Conservation (phyloP, 1,140 invertebrate genomes). For the Bombus balteatus region DNA sequence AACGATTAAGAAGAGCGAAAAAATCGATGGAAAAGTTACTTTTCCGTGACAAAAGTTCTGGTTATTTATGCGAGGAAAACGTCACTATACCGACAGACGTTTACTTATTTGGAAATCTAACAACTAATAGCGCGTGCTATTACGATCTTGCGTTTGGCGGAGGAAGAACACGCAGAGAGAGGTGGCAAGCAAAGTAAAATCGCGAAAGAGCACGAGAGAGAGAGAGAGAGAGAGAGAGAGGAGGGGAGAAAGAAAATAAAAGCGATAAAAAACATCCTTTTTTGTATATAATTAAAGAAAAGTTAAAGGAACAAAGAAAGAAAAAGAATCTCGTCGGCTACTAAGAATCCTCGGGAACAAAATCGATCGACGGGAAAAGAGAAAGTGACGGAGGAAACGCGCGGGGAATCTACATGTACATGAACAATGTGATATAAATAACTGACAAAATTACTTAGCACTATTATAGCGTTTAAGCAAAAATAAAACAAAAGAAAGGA, state of each 20-base stretch:
- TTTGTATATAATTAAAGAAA: constrained; percentile 27
- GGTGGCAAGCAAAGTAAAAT: neutral
- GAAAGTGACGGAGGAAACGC: constrained; percentile 25
- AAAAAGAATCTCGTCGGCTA: constrained; percentile 9
- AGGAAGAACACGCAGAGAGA: neutral
- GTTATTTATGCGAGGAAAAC: neutral
- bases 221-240: neutral
- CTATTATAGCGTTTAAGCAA: constrained; percentile 76
- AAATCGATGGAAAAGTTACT: too few species aligned
- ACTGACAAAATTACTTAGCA: constrained; percentile 80
- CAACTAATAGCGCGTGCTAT: accelerated
- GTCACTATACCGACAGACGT: too few species aligned
- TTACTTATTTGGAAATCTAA: too few species aligned
- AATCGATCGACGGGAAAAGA: constrained; percentile 1
- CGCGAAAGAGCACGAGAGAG: neutral
- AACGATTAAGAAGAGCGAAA: neutral
- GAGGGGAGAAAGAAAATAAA: neutral
- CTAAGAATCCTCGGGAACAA: too few species aligned
- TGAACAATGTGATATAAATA: constrained; percentile 82
- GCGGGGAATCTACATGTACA: constrained; percentile 69
- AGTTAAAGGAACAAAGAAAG: neutral
- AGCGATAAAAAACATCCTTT: constrained; percentile 31
- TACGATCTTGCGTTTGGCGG: neutral
- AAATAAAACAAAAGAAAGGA: neutral
- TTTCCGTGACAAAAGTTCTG: accelerated